phyloP scores from a whole-genome alignment of 2,113 vertebrate species.

The Syrrhaptes paradoxus region DNA sequence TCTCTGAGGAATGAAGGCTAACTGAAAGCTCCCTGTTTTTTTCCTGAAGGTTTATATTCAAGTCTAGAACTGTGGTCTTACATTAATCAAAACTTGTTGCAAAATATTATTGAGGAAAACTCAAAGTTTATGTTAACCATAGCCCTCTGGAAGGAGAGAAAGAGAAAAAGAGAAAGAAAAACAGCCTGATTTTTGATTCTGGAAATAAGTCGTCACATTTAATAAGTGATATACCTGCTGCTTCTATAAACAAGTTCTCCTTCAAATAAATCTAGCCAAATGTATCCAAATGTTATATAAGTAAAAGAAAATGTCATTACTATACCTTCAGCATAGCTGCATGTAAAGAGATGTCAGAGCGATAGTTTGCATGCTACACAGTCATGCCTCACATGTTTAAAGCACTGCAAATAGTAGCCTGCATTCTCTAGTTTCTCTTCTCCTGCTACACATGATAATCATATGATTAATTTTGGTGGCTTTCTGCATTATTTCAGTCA shows the following conservation, averaged over 20 bases:
- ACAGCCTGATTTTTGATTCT: constrained; percentile 31
- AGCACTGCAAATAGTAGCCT: constrained; percentile 58
- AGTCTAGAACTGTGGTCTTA: not conserved
- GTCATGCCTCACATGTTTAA: constrained; percentile 54
- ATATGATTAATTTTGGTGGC: constrained; percentile 74
- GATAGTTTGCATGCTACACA: constrained; percentile 36
- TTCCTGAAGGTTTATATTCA: not conserved
- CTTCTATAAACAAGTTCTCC: constrained; percentile 9
- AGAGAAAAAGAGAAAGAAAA: constrained; percentile 44
- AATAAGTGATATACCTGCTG: not conserved
- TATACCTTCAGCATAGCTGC: constrained; percentile 64
- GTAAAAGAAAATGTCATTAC: constrained; percentile 41
- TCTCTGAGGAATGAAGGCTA: not conserved
- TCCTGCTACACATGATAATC: constrained; percentile 72
- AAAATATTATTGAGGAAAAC: constrained; percentile 43
- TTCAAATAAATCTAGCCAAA: constrained; percentile 23
- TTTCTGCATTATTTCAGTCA: constrained; percentile 76
- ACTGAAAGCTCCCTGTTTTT: not conserved
- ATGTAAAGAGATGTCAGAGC: constrained; percentile 65
- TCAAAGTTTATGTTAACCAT: constrained; percentile 38
- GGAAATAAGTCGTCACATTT: constrained; percentile 22
- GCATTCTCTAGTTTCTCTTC: constrained; percentile 64
- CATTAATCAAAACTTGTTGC: not conserved
- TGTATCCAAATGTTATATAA: not conserved
- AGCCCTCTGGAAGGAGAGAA: constrained; percentile 46